A percentile compares a stretch with the other conserved stretches of the same genome.
These are phyloP conservation scores for Agrilus mali DNA, from an alignment of 2,888 invertebrate genomes.

Conservation along the genomic window DNA sequence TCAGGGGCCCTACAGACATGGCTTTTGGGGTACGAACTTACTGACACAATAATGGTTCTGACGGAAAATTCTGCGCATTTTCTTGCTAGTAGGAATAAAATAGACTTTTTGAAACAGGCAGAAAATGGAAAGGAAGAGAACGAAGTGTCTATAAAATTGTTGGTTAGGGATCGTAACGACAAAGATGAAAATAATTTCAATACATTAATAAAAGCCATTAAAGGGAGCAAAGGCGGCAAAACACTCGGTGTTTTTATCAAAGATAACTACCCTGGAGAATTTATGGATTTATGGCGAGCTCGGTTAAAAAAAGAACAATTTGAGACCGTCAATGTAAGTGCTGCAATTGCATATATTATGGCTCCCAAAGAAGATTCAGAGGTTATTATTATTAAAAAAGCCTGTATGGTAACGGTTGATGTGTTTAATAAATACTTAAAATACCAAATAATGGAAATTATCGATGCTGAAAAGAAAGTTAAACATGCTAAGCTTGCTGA, in stretches of 20 bases:
- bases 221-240: constrained; percentile 80
- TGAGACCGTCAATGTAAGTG: constrained; percentile 77
- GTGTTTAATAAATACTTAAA: constrained; percentile 93
- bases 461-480: constrained; percentile 97
- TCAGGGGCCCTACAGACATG: constrained; percentile 94
- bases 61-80: constrained; percentile 78
- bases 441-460: constrained; percentile 96
- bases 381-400: constrained; percentile 79
- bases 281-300: constrained; percentile 83
- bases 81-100: constrained; percentile 94
- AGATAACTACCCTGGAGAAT: constrained; percentile 87
- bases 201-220: constrained; percentile 63
- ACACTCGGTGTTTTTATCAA: constrained; percentile 81
- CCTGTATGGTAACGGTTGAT: constrained; percentile 85
- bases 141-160: constrained; percentile 68
- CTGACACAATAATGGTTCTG: constrained; percentile 89
- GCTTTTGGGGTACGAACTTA: constrained; percentile 93
- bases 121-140: constrained; percentile 75
- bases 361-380: constrained; percentile 92
- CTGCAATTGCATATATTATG: constrained; percentile 75
- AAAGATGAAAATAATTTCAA: constrained; percentile 88
- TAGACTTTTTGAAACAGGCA: constrained; percentile 86
- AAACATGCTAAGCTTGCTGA: constrained; percentile 91
- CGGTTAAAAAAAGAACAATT: constrained; percentile 66
- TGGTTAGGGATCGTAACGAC: constrained; percentile 80